Evolutionary conservation across 2,888 invertebrate genomes (phyloP), one percentile per base, ranked within the genome.

Genomic region (Slavum lentiscoides): DNA sequence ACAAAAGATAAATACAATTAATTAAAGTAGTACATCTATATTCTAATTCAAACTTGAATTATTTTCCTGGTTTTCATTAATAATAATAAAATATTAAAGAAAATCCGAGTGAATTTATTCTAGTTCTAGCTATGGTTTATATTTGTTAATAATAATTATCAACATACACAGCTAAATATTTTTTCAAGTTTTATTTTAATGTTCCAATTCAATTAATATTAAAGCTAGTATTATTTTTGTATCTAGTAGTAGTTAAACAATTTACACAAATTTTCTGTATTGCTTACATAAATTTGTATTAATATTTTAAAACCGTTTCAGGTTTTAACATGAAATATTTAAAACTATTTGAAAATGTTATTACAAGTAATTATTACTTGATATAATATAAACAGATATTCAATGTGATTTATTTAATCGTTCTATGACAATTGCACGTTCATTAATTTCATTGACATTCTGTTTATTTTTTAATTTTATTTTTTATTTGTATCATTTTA

Each of bases 241-340:
- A 66, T 39, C n/a, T 30, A 30, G 30, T 2, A 39, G n/a, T 11
- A n/a, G 19, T 66, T 39, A 39, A 43, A 43, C 2, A 43, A 66
- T 66, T 13, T 11, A 39, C n/a, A 66, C 43, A 39, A 11, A 39
- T n/a, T 67, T 43, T 67, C 6, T 39, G 43, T 67, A 30, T 43
- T 67, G 15, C 15, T 66, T 39, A n/a, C n/a, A 39, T 66, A 21
- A 67, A 67, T 67, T 39, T 43, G 66, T 43, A 67, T 43, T 43
- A 39, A 37, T 66, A 67, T 67, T 43, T 67, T 39, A 55, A 2
- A 55, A 55, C 53, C 53, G 39, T 39, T 66, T 64, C 9, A 19
- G n/a, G 39, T 66, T 66, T 39, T 66, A 39, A 66, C 53, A 5
- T 30, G 30, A 43, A 6, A 43, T 43, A 5, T 43, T 43, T 53